phyloP scores from a whole-genome alignment of 2,888 invertebrate genomes.

The Meteorus colon region DNA sequence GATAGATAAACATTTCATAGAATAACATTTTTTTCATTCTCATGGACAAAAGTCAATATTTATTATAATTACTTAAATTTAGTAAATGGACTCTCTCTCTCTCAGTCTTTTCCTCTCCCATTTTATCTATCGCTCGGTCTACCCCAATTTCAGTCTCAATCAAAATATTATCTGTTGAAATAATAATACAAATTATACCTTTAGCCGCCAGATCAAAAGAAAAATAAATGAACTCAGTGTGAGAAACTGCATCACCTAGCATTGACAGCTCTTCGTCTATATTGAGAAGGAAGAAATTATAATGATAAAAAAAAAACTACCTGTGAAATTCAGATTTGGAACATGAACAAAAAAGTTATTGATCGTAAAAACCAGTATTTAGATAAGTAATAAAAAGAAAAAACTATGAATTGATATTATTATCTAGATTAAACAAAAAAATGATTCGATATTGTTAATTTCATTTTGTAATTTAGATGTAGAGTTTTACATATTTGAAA shows the following conservation, averaged over 20 bases:
- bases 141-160: neutral
- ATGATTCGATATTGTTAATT: conserved; percentile 51
- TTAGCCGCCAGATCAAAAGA: neutral
- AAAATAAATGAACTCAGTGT: conserved; percentile 3
- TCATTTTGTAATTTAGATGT: conserved; percentile 54
- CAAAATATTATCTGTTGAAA: neutral
- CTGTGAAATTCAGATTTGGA: conserved; percentile 6
- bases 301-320: conserved; percentile 6
- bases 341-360: conserved; percentile 25
- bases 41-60: conserved; percentile 23
- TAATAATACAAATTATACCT: neutral
- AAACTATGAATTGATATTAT: conserved; percentile 50
- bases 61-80: conserved; percentile 12
- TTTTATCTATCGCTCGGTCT: too few relatives aligned
- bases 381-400: conserved; percentile 41
- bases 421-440: conserved; percentile 50
- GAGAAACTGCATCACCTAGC: conserved; percentile 30
- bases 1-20: conserved; percentile 10
- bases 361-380: conserved; percentile 39
- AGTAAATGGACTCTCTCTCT: neutral
- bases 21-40: neutral
- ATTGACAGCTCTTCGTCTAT: conserved; percentile 25
- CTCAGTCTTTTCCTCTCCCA: too few relatives aligned
- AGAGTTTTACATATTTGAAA: conserved; percentile 48
- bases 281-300: conserved; percentile 25